Base-by-base conservation (phyloP, 2,113 vertebrate genomes). In the Scolopax mira region DNA sequence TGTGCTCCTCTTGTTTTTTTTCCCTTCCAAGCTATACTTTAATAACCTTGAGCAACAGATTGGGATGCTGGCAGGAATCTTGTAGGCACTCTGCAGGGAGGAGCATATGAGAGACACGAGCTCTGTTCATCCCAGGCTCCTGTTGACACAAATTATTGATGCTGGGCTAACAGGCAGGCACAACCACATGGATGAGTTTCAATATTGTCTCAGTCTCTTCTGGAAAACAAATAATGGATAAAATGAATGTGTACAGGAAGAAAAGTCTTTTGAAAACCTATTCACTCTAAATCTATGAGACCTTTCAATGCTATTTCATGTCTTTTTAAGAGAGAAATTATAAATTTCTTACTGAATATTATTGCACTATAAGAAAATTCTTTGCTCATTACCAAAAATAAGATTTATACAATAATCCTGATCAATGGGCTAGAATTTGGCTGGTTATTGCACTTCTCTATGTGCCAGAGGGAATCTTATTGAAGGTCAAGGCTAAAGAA, bases 101-200 rank as follows among this genome's bases (percentile, higher is more conserved):
- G 25, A 78, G 39, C 69, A 54, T 33, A 7, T 46, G 17, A 58
- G 82, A 84, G 85, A 85, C 49, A 78, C 64, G 35, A 84, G 72
- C 52, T 93, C 79, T 90, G 60, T 25, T 91, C 64, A 7, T 94
- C 90, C 85, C 88, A 86, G 91, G 75, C 73, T 88, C 67, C 89
- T 73, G 66, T 88, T 93, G 91, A 85, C 74, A 82, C 10, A 30
- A 31, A 35, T 88, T 73, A 70, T 52, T 92, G 79, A 74, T 71
- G 51, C 79, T 80, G 7, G 85, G 67, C 81, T 93, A 86, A 73
- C 11, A 64, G 75, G 42, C 54, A 88, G 79, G 35, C 55, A 60
- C 66, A 60, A 5, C 54, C 79, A 88, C n/a, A 5, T 39, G 62
- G 78, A 64, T 9, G 16, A 92, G 44, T 72, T 79, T 93, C 58